Base-by-base conservation (phyloP, 2,888 invertebrate genomes). In the Blomia tropicalis region DNA sequence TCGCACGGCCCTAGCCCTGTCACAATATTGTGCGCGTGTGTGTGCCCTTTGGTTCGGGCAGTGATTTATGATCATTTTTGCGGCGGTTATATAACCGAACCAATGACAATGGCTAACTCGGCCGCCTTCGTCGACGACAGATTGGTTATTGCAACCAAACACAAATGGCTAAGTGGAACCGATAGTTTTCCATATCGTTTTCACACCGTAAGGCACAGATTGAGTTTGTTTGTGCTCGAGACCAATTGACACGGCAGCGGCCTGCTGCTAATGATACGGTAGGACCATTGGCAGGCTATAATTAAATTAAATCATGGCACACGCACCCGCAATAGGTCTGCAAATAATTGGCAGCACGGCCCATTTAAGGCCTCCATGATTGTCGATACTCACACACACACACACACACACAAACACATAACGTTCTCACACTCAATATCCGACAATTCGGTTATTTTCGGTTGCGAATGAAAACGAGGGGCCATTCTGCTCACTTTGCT, bases 181-280 rank as follows among this genome's bases (percentile, higher is more conserved):
- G n/a, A n/a, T n/a, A n/a, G n/a, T n/a, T n/a, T n/a, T n/a, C n/a
- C n/a, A n/a, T n/a, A n/a, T n/a, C n/a, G n/a, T n/a, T n/a, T n/a
- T n/a, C n/a, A n/a, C n/a, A n/a, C n/a, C n/a, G n/a, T n/a, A n/a
- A n/a, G n/a, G n/a, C 7, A 47, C 51, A 47, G 51, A 47, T 47
- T 47, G 51, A 47, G 51, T 47, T 47, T 47, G 51, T 47, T 47
- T 47, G 51, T 27, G 51, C 51, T 25, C 14, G 51, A 7, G 51
- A 27, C 51, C 51, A 47, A 47, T 47, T 47, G 51, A 47, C 51
- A 47, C 51, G 36, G 7, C 36, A 36, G 7, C 36, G 17, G 7
- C 51, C 7, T 47, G 7, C 23, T 36, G 36, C 36, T 36, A 36
- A 36, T 36, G 36, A 36, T 47, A 27, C 51, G 22, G 51, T 27